These are phyloP conservation scores for Argyresthia goedartella DNA, from an alignment of 2,888 invertebrate genomes.

Conservation along the genomic window DNA sequence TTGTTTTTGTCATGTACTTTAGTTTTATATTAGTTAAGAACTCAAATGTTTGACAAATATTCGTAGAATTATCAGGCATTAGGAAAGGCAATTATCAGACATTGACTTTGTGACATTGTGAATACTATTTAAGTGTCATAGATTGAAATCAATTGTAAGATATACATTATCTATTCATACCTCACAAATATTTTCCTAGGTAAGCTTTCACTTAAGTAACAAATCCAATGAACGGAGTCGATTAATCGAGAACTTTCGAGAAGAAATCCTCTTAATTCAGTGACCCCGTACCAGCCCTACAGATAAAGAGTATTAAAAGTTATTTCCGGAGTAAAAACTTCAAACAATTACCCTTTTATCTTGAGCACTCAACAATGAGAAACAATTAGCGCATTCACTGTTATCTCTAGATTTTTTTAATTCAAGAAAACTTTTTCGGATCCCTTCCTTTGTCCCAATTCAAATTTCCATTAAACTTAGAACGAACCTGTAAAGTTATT, in stretches of 20 bases:
- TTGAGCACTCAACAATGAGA: conserved; percentile 44
- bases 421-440: conserved; percentile 29
- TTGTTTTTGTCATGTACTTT: too few species aligned
- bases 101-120: too few species aligned
- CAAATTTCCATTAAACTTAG: conserved; percentile 28
- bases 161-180: too few species aligned
- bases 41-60: too few species aligned
- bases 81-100: too few species aligned
- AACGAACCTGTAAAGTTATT: conserved; percentile 37
- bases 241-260: background rate
- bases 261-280: background rate
- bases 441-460: conserved; percentile 25
- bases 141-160: too few species aligned
- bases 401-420: conserved; percentile 31
- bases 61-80: too few species aligned
- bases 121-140: too few species aligned
- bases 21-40: too few species aligned
- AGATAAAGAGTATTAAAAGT: conserved; percentile 1
- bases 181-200: too few species aligned
- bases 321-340: conserved; percentile 24
- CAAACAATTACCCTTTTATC: conserved; percentile 57
- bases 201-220: too few species aligned
- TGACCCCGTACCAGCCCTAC: background rate
- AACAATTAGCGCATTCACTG: conserved; percentile 48
- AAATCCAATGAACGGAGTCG: background rate